Conservation (phyloP, 37 sponge, comb jelly and placozoan species). For the Hexactinellida sp. region DNA sequence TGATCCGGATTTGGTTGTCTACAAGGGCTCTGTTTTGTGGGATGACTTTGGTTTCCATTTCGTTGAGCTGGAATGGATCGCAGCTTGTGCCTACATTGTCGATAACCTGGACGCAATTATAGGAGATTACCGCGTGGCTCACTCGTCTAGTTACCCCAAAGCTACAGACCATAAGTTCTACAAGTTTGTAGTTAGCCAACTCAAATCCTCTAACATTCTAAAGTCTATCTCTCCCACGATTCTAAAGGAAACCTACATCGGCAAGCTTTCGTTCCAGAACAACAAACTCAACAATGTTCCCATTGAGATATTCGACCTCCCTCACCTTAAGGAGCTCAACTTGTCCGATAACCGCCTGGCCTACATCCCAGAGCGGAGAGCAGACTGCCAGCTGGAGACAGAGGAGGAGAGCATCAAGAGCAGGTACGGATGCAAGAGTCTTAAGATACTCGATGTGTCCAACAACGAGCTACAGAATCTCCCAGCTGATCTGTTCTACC, state of each 20-base stretch:
- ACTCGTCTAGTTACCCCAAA: background rate
- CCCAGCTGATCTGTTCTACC: background rate
- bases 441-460: background rate
- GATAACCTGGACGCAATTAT: background rate
- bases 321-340: background rate
- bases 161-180: background rate
- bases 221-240: background rate
- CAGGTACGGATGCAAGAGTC: background rate
- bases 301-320: background rate
- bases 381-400: background rate
- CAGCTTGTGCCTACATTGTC: background rate
- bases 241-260: background rate
- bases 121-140: background rate
- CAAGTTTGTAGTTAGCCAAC: background rate
- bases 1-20: background rate
- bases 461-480: background rate
- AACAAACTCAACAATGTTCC: background rate
- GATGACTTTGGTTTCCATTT: background rate
- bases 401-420: background rate
- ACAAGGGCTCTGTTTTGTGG: background rate
- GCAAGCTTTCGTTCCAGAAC: background rate
- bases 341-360: background rate
- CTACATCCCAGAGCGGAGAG: background rate
- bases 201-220: background rate
- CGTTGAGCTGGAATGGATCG: background rate